Percentiles rank a stretch among this genome's conserved stretches.
These are phyloP conservation scores for Bombus waltoni DNA, from an alignment of 1,140 invertebrate species.

Conservation along the genomic window DNA sequence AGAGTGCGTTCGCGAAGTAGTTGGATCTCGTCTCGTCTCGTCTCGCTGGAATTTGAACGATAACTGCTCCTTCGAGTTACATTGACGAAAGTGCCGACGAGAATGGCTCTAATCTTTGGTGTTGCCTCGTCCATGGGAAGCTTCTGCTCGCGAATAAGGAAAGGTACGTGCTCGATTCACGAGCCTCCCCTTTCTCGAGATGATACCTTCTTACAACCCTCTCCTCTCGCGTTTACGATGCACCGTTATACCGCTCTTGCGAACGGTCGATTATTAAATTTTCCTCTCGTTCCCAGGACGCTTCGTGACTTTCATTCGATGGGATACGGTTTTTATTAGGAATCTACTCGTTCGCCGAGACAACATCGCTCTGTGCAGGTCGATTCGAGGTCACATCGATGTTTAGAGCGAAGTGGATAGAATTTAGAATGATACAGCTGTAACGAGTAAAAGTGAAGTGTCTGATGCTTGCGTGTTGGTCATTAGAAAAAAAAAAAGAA, in stretches of 20 bases:
- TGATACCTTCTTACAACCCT: constrained; percentile 26
- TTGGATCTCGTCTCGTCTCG: not conserved
- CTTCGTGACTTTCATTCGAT: not conserved
- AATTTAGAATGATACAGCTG: not conserved
- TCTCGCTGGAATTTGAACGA: constrained; percentile 54
- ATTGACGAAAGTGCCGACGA: constrained; percentile 33
- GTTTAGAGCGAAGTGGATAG: not conserved
- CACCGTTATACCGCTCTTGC: constrained; percentile 14
- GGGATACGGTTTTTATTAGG: not conserved
- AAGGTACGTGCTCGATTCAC: not conserved
- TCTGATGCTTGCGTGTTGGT: not conserved
- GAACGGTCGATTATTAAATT: constrained; percentile 50
- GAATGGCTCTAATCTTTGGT: constrained; percentile 53
- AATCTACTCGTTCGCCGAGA: not conserved
- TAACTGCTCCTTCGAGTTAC: constrained; percentile 48
- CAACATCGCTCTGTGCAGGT: not conserved
- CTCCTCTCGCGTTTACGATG: constrained; percentile 39
- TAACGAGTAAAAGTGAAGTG: not conserved
- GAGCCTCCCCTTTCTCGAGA: not conserved
- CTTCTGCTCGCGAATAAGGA: not conserved
- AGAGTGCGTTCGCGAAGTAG: not conserved
- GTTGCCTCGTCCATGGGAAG: not conserved
- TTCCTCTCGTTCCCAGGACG: constrained; percentile 13
- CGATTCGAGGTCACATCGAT: not conserved
- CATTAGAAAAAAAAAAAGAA: not conserved